Evolutionary conservation across 2,797 vertebrate species (phyloP).

Genomic region (Pseudomugil gertrudae): DNA sequence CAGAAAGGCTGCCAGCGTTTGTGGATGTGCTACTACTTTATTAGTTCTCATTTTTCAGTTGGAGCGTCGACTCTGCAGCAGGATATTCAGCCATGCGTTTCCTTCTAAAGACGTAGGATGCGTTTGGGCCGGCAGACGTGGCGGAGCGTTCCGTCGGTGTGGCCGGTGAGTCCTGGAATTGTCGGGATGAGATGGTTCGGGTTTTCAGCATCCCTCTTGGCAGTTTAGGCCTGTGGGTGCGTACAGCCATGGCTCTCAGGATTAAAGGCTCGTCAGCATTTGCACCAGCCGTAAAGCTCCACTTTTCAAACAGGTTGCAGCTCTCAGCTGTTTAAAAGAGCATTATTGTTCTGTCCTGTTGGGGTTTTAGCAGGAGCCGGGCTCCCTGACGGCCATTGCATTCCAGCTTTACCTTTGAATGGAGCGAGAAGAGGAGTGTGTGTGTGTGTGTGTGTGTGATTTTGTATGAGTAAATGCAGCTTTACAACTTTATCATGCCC

Average conservation of each 20-base stretch:
- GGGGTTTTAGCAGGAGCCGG: conserved; percentile 63
- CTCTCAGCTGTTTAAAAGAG: conserved; percentile 82
- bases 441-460: conserved; percentile 3
- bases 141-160: conserved; percentile 27
- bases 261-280: conserved; percentile 81
- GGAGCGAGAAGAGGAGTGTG: conserved; percentile 22
- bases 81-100: conserved; percentile 12
- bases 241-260: conserved; percentile 57
- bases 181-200: conserved; percentile 11
- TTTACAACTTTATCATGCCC: conserved; percentile 23
- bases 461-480: not conserved
- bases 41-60: not conserved
- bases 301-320: conserved; percentile 84
- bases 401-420: conserved; percentile 60
- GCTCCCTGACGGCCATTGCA: conserved; percentile 42
- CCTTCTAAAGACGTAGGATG: conserved; percentile 27
- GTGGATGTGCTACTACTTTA: not conserved
- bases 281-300: conserved; percentile 76
- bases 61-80: not conserved
- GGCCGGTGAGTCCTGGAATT: conserved; percentile 46
- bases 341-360: conserved; percentile 74
- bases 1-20: not conserved
- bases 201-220: conserved; percentile 27
- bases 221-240: conserved; percentile 33
- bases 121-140: conserved; percentile 50